Evolutionary conservation across 2,797 vertebrate genomes (phyloP), one percentile per base, ranked within the genome.

Genomic region (Neopelma chrysocephalum): DNA sequence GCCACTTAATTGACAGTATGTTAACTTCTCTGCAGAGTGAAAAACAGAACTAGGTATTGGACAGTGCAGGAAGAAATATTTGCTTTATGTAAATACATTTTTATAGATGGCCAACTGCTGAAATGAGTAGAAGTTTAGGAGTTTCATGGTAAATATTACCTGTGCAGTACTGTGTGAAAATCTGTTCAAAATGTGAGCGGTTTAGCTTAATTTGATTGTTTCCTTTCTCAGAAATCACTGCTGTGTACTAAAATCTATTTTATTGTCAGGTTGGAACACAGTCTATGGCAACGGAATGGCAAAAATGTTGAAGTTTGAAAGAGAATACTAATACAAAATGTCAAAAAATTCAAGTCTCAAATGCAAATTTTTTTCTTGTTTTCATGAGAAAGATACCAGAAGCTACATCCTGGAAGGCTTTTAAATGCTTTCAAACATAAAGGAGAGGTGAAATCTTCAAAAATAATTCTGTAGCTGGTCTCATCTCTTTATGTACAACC

Each of bases 21-120:
- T 51, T 47, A 75, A 48, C 34, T 58, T 48, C 57, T 64, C 45
- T 70, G 69, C 31, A 70, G 11, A 32, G 50, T 42, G 62, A 80
- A 53, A 79, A 53, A 64, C 11, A 36, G 16, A 72, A 29, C 29
- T 21, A 48, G 54, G 12, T 50, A 5, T 21, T 42, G 58, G 15
- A 34, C 50, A 32, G 22, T 10, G 27, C 29, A 58, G 40, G 66
- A 91, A 75, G 31, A 60, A 86, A 45, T 3, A 45, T n/a, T 58
- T 66, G 1, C 40, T 75, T 85, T 3, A 6, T 0, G 0, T 56
- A 88, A 75, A 57, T 81, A 53, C 0, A 0, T 65, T 69, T 27
- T 45, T 51, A 23, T 3, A 71, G 32, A 34, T 50, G 40, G 32
- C 12, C 23, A 91, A 16, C 18, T 58, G n/a, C 48, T 62, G 54